Base-by-base conservation (phyloP, 2,797 vertebrate species). In the Luscinia megarhynchos region DNA sequence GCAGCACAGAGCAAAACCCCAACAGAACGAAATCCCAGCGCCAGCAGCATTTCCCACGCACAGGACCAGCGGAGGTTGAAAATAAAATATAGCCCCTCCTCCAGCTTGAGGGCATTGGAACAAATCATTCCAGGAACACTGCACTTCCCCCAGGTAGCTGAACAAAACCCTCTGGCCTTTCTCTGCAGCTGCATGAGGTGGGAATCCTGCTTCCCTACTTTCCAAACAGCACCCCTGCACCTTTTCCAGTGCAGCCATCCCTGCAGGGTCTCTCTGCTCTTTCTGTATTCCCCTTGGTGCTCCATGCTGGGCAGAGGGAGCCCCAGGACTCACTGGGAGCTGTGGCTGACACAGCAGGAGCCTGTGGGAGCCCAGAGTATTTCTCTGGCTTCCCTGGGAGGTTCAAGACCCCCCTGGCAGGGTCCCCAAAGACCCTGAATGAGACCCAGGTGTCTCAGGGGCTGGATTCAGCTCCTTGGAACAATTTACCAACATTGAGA, bases 101-200 rank as follows among this genome's bases (percentile, higher is more conserved):
- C 10, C 53, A 38, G 38, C 38, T 38, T 38, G 58, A 54, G 84
- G 45, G 38, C 68, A 54, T 9, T 27, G 57, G 61, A 77, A 50
- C 0, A 0, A 66, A 21, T 18, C 26, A 2, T 17, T 8, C 36
- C 21, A 59, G 79, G 45, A 89, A 3, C 1, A 0, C 55, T 59
- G 57, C 26, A 24, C 43, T 82, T 89, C 45, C 57, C 10, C 23
- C 66, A 95, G 78, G 84, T 75, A 38, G 32, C 34, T 20, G 24
- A 43, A 43, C 34, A 67, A 51, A 93, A 54, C 66, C 36, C 55
- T 67, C n/a, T n/a, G 50, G 46, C 61, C 22, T 30, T 50, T 63
- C 67, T 19, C 68, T 87, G 83, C 38, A 72, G 61, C 79, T 59
- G 40, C 29, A 4, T 1, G 29, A 46, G 23, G 4, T 4, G 36